Conservation (phyloP, 2,888 invertebrate genomes). For the Lordiphosa andalusiaca region DNA sequence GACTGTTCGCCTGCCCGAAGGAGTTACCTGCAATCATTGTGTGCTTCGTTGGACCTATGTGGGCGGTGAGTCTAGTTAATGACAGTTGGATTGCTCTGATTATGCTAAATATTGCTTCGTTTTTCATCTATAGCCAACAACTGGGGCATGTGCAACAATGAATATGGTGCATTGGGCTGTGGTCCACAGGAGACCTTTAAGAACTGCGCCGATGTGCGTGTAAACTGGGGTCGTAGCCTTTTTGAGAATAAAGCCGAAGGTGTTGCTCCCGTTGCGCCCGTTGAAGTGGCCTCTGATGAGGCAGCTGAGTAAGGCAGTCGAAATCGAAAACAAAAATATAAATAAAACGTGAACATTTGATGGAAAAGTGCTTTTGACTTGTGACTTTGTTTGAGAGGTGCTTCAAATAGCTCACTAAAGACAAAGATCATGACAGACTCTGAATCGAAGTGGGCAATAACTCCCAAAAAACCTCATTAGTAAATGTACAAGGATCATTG, state of each 20-base stretch:
- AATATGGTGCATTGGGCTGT: conserved; percentile 80
- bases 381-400: not conserved
- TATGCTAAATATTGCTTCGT: not conserved
- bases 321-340: conserved; percentile 3
- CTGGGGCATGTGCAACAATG: conserved; percentile 81
- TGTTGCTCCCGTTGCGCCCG: conserved; percentile 9
- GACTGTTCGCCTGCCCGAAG: conserved; percentile 78
- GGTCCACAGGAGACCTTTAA: conserved; percentile 82
- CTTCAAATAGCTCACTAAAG: too few relatives aligned
- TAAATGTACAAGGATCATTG: too few relatives aligned
- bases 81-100: not conserved
- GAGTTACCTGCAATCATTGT: conserved; percentile 81
- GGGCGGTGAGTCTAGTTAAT: conserved; percentile 70
- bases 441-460: too few relatives aligned
- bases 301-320: not conserved
- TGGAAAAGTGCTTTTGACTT: too few relatives aligned
- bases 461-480: too few relatives aligned
- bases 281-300: conserved; percentile 17
- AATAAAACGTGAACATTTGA: not conserved
- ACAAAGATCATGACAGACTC: too few relatives aligned
- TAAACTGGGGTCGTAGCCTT: conserved; percentile 54
- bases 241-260: conserved; percentile 27
- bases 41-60: conserved; percentile 83
- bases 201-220: conserved; percentile 81
- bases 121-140: conserved; percentile 78